Evolutionary conservation across 1,140 invertebrate species (phyloP), one percentile per base, ranked within the genome.

Genomic region (Nymphalis io): DNA sequence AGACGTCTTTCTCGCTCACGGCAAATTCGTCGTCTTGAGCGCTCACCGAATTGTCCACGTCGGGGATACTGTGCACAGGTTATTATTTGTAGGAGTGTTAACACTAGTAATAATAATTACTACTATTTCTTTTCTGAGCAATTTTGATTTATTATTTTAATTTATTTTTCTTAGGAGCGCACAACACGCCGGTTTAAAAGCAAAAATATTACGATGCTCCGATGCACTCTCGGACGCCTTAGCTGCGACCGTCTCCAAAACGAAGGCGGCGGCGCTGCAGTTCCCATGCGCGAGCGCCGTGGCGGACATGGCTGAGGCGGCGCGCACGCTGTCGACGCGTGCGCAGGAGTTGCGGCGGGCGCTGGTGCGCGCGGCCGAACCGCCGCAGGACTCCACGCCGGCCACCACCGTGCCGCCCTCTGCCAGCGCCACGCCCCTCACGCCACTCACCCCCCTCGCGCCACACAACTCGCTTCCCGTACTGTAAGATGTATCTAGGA

Each of bases 21-120:
- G 97, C 13, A 99, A 99, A 89, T 98, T 98, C 88, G 97, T 99
- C 2, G 96, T 99, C 18, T 92, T 99, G 5, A 96, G 96, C 82
- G 97, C 98, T 20, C 97, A 98, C 83, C 96, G 98, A 85, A 93
- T 99, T 75, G 96, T 99, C 8, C 96, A 97, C 81, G 98, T 98
- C 70, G 98, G 98, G 12, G 98, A 99, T 91, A 97, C 96, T 6
- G 95, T 99, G 40, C 95, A 96, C 90, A 85, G 85, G 88, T 90
- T 16, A 46, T 68, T 33, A 33, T 33, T 33, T 33, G 5, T 33
- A 8, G 6, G 5, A 33, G 27, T 8, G 27, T 33, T 33, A 8
- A n/a, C n/a, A n/a, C n/a, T n/a, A 10, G 46, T 70, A 60, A 20
- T 18, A 48, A 10, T 4, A 11, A 42, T 11, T 13, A 42, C 40